Percentiles rank a stretch among this genome's conserved stretches.
Evolutionary conservation across 2,888 invertebrate genomes (phyloP).

Genomic region (Bimastos eiseni): DNA sequence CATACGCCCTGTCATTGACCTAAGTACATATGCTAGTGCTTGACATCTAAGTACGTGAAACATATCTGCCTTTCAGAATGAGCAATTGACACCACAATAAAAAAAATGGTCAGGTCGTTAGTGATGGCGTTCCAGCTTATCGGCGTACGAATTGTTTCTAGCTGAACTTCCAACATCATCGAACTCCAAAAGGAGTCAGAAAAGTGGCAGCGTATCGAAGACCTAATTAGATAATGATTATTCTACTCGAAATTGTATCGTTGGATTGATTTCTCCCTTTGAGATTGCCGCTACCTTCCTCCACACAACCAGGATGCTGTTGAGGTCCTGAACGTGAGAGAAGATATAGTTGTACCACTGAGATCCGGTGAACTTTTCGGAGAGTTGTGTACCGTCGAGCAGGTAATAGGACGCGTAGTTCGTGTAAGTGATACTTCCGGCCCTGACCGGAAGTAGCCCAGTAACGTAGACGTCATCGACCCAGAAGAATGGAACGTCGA

Average conservation of each 20-base stretch:
- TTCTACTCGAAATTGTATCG: neutral
- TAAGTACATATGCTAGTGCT: too few relatives aligned
- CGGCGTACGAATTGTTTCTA: too few relatives aligned
- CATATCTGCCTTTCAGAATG: too few relatives aligned
- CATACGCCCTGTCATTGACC: too few relatives aligned
- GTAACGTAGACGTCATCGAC: conserved; percentile 88
- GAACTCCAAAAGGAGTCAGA: too few relatives aligned
- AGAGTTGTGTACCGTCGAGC: conserved; percentile 52
- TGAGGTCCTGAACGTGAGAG: conserved; percentile 56
- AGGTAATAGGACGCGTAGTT: conserved; percentile 56
- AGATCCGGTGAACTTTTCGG: conserved; percentile 53
- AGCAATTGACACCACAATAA: too few relatives aligned
- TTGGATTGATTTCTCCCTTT: conserved; percentile 30
- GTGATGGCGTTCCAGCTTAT: too few relatives aligned
- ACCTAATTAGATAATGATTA: too few relatives aligned
- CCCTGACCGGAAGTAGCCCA: conserved; percentile 34
- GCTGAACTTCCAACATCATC: too few relatives aligned
- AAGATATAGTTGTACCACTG: conserved; percentile 52
- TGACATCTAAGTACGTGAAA: too few relatives aligned
- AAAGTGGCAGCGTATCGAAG: too few relatives aligned
- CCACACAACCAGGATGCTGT: conserved; percentile 55
- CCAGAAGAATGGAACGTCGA: conserved; percentile 71
- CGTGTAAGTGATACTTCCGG: conserved; percentile 49
- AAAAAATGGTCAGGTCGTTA: too few relatives aligned
- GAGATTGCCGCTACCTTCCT: conserved; percentile 45